phyloP scores from a whole-genome alignment of 2,797 vertebrate genomes.

The Otus scops region DNA sequence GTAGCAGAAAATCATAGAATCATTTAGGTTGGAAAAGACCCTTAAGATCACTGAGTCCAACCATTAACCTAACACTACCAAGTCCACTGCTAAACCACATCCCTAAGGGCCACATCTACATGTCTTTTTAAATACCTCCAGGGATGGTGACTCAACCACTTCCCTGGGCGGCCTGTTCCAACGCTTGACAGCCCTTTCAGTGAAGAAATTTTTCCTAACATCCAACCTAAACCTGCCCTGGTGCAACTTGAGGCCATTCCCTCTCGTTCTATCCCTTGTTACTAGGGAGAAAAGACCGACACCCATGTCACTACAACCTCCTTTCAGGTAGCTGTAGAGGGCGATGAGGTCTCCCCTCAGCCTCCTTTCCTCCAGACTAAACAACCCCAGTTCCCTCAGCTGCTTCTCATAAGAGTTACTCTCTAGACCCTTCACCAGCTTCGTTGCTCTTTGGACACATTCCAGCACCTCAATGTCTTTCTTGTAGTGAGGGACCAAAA shows the following conservation, averaged over 20 bases:
- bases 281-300: background rate
- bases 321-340: background rate
- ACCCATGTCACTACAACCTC: fast-evolving
- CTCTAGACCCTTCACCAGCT: background rate
- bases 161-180: background rate
- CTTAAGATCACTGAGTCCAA: background rate
- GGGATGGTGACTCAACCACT: background rate
- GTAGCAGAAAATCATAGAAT: background rate
- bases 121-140: background rate
- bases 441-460: fast-evolving
- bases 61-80: background rate
- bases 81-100: background rate
- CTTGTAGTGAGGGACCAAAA: background rate
- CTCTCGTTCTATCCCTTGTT: background rate
- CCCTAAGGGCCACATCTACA: background rate
- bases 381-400: background rate
- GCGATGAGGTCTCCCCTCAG: fast-evolving
- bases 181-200: background rate
- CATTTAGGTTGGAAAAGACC: background rate
- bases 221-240: background rate
- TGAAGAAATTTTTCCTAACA: background rate
- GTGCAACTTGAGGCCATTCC: background rate
- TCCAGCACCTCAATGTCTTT: background rate
- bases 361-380: background rate
- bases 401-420: fast-evolving